These are phyloP conservation scores for Tetranychus urticae DNA, from an alignment of 1,140 invertebrate species.

Conservation along the genomic window DNA sequence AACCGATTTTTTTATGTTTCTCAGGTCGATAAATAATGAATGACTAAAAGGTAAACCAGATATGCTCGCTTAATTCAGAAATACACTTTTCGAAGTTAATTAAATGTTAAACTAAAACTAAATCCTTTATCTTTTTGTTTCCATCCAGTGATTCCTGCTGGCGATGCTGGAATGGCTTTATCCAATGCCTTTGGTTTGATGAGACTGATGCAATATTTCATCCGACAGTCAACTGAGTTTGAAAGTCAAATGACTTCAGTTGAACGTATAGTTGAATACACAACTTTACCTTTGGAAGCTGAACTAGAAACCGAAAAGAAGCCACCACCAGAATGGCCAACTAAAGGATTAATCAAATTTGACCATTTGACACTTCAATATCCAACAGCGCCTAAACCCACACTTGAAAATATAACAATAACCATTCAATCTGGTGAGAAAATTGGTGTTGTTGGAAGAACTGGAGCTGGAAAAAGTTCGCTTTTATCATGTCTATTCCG, in stretches of 20 bases:
- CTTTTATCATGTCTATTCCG: slow-evolving; percentile 23
- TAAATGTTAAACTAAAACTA: too few relatives aligned
- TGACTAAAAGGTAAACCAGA: too few relatives aligned
- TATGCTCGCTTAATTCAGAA: too few relatives aligned
- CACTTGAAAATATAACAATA: slow-evolving; percentile 36
- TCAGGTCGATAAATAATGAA: too few relatives aligned
- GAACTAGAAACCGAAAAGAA: slow-evolving; percentile 30
- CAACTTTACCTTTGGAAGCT: slow-evolving; percentile 36
- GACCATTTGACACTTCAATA: slow-evolving; percentile 39
- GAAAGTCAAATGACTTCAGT: slow-evolving; percentile 61
- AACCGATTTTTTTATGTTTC: too few relatives aligned
- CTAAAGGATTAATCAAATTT: slow-evolving; percentile 40
- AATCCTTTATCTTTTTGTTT: background rate
- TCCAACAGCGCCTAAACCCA: slow-evolving; percentile 34
- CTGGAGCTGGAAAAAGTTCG: slow-evolving; percentile 23
- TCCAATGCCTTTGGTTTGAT: slow-evolving; percentile 47
- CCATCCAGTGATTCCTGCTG: background rate
- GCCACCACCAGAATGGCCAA: slow-evolving; percentile 41
- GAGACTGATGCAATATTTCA: slow-evolving; percentile 56
- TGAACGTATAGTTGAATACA: slow-evolving; percentile 54
- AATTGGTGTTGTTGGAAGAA: slow-evolving; percentile 25
- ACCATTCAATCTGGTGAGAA: slow-evolving; percentile 20
- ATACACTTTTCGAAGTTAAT: too few relatives aligned
- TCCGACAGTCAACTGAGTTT: slow-evolving; percentile 50
- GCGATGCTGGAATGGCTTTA: slow-evolving; percentile 37